phyloP scores from a whole-genome alignment of 2,888 invertebrate species.

The Plagodis pulveraria region DNA sequence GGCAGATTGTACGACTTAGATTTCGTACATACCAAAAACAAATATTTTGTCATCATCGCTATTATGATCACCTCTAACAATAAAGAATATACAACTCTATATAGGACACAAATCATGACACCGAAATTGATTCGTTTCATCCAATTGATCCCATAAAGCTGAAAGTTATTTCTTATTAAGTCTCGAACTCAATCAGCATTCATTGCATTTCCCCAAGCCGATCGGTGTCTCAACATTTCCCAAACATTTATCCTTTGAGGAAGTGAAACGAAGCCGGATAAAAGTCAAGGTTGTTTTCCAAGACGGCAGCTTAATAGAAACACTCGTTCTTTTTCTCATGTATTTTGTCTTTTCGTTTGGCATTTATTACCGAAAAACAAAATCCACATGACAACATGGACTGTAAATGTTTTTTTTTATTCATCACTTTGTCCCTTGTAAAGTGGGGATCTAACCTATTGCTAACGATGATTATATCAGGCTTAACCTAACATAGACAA shows the following conservation, averaged over 20 bases:
- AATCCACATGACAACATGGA: no score
- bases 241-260: slow-evolving; percentile 24
- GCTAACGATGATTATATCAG: no score
- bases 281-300: slow-evolving; percentile 13
- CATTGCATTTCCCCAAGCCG: slow-evolving; percentile 20
- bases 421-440: no score
- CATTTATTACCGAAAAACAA: neutral
- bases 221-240: slow-evolving; percentile 16
- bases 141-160: slow-evolving; percentile 5
- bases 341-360: neutral
- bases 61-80: no score
- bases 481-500: no score
- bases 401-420: no score
- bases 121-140: slow-evolving; percentile 14
- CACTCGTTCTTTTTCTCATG: slow-evolving; percentile 7
- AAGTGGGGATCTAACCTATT: no score
- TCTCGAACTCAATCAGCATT: slow-evolving; percentile 17
- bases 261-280: slow-evolving; percentile 26
- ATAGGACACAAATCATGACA: neutral
- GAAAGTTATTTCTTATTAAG: slow-evolving; percentile 11
- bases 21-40: no score
- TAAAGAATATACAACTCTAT: no score
- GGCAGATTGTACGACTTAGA: no score
- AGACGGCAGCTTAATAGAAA: slow-evolving; percentile 12
- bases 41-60: no score